Percentiles rank a stretch among this genome's conserved stretches.
phyloP scores from a whole-genome alignment of 2,113 vertebrate species.

The Cyanistes caeruleus region DNA sequence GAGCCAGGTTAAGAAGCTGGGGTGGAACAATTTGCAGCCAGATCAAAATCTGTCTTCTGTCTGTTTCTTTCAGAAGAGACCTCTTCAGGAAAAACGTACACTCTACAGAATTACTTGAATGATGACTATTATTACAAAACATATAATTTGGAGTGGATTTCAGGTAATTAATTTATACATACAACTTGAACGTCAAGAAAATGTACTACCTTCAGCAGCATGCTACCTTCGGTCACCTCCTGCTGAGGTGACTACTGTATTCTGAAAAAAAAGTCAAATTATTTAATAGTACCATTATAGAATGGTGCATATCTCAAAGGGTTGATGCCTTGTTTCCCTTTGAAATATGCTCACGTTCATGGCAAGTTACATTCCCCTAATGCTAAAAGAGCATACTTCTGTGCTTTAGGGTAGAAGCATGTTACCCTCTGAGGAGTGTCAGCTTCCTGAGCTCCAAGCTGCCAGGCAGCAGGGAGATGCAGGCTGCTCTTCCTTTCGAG shows the following conservation, averaged over 20 bases:
- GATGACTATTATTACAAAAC: slow-evolving; percentile 46
- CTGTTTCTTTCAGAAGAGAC: slow-evolving; percentile 32
- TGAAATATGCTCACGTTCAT: fast-evolving
- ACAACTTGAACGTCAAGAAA: neutral
- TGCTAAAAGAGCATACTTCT: neutral
- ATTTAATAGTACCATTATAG: neutral
- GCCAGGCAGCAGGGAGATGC: neutral
- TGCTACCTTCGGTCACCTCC: neutral
- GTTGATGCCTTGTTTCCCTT: neutral
- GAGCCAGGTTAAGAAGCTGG: neutral
- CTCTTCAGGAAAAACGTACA: slow-evolving; percentile 56
- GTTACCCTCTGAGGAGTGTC: neutral
- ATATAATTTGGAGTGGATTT: slow-evolving; percentile 73
- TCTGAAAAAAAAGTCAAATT: neutral
- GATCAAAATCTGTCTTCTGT: neutral
- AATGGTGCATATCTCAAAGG: fast-evolving
- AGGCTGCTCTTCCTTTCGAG: neutral
- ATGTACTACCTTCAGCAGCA: neutral
- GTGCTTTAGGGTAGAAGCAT: neutral
- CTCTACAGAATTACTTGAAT: slow-evolving; percentile 77
- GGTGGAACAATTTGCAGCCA: neutral
- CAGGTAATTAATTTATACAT: slow-evolving; percentile 67
- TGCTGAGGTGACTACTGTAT: neutral
- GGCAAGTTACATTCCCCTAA: neutral
- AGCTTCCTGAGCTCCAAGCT: neutral